phyloP scores from a whole-genome alignment of 2,113 vertebrate species.

The Hemichromis elongatus region DNA sequence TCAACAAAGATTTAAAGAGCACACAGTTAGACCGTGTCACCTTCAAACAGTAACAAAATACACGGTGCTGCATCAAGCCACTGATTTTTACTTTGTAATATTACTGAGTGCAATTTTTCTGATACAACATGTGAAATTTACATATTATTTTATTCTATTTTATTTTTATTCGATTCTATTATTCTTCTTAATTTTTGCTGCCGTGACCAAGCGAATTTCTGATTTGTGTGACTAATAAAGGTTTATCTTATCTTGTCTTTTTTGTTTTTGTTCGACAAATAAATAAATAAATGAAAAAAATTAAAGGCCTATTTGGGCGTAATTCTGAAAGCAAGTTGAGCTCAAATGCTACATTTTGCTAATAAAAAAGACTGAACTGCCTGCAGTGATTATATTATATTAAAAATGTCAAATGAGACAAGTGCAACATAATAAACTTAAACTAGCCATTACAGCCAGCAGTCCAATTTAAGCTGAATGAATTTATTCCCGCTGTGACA shows the following conservation, averaged over 20 bases:
- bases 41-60: background rate
- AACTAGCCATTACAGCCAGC: background rate
- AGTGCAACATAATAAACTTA: background rate
- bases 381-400: background rate
- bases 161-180: too few relatives aligned
- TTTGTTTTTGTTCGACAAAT: background rate
- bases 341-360: background rate
- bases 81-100: too few relatives aligned
- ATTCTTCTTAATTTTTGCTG: too few relatives aligned
- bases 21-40: background rate
- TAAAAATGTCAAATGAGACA: background rate
- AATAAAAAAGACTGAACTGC: background rate
- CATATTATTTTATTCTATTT: too few relatives aligned
- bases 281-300: background rate
- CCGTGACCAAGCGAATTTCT: too few relatives aligned
- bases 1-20: background rate
- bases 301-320: background rate
- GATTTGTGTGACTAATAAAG: too few relatives aligned
- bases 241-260: too few relatives aligned
- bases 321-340: background rate
- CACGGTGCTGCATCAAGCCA: background rate
- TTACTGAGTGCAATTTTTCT: too few relatives aligned
- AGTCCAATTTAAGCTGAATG: background rate
- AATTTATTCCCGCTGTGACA: background rate
- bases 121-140: too few relatives aligned